Conservation (phyloP, 2,797 vertebrate species). For the Scyliorhinus canicula region DNA sequence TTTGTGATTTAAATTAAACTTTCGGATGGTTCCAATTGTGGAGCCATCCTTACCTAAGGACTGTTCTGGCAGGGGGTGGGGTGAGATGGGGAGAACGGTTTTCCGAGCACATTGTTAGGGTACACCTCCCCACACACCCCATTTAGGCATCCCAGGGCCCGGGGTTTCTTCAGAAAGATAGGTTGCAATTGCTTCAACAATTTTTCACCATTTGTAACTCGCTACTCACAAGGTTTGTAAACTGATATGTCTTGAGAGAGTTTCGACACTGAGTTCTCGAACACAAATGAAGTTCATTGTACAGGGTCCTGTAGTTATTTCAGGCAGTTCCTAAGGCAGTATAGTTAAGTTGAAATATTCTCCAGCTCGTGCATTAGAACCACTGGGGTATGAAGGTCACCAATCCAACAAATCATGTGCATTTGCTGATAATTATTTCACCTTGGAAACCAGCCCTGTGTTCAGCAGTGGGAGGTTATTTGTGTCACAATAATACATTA, state of each 20-base stretch:
- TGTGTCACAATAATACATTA: constrained; percentile 51
- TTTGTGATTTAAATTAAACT: too few species aligned
- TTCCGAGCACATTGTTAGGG: too few species aligned
- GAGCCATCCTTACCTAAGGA: too few species aligned
- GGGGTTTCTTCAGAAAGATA: neutral
- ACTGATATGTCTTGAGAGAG: neutral
- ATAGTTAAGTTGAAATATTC: constrained; percentile 36
- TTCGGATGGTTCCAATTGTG: too few species aligned
- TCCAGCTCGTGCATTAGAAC: constrained; percentile 44
- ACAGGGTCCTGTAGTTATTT: constrained; percentile 22
- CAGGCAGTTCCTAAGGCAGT: neutral
- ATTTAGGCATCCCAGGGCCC: too few species aligned
- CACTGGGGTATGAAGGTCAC: constrained; percentile 47
- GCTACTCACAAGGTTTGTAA: neutral
- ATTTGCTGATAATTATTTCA: constrained; percentile 50
- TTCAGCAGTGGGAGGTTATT: constrained; percentile 48
- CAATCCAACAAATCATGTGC: constrained; percentile 43
- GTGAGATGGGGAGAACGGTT: too few species aligned
- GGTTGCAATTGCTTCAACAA: neutral
- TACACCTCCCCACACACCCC: too few species aligned
- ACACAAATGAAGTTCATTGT: neutral
- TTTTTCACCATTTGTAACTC: neutral
- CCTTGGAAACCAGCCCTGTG: constrained; percentile 47
- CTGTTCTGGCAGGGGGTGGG: too few species aligned
- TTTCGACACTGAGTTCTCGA: neutral